Evolutionary conservation across 2,888 invertebrate genomes (phyloP), one percentile per base, ranked within the genome.

Genomic region (Agriopis marginaria): DNA sequence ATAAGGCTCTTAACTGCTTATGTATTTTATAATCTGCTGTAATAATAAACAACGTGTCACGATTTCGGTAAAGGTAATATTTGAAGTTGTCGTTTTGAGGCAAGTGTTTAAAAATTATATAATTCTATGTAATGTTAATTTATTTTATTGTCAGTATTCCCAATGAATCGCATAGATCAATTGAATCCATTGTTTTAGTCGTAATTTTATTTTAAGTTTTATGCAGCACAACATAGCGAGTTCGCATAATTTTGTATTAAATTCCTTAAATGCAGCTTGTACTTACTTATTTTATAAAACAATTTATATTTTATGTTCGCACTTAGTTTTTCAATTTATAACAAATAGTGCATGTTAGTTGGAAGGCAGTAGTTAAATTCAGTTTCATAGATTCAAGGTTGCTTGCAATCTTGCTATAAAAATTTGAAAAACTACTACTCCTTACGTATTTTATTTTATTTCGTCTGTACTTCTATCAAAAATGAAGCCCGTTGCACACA

Each of bases 121-220:
- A 45, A 53, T 42, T 53, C 11, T 55, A 42, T 59, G 23, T 71
- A 53, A 74, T 68, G 49, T 67, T 56, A 49, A 55, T 51, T 55
- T 60, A 64, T 55, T 61, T 60, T 44, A 63, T 61, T 45, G 44
- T 65, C 70, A 70, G 70, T 70, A 70, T 70, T 70, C 53, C 62
- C 50, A 69, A 65, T 69, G 64, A 61, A 64, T 64, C 54, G 60
- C 45, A 53, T 45, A 23, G 23, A 53, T 58, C 65, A 69, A 62
- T 39, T 55, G 49, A 51, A 59, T 64, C 47, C 55, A 60, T 60
- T 64, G 60, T 51, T 50, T 50, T 64, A 64, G 32, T 45, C 32
- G n/a, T 53, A 49, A 53, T 56, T 51, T 68, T 64, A 64, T 51
- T 65, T 68, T 64, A 60, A 50, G 60, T 47, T 68, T 59, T 42